Evolutionary conservation across 2,888 invertebrate genomes (phyloP).

Genomic region (Andrena bucephala): DNA sequence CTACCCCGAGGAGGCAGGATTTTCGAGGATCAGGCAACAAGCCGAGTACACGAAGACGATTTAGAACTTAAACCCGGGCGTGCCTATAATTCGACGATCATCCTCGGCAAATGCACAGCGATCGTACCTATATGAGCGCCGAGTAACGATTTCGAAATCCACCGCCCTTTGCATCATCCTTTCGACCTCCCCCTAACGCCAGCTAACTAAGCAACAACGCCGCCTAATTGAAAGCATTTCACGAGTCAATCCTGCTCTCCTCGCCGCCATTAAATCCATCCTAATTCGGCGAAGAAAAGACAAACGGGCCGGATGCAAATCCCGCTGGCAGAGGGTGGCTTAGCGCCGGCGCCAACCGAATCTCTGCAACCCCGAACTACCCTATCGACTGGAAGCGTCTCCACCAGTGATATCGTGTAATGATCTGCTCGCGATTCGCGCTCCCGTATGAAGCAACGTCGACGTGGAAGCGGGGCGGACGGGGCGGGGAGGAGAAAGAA

Average conservation of each 20-base stretch:
- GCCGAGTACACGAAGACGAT: constrained; percentile 10
- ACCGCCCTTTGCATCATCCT: background rate
- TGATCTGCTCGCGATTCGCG: constrained; percentile 48
- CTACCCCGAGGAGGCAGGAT: constrained; percentile 18
- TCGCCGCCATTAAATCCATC: constrained; percentile 49
- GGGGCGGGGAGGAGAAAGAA: too few species aligned
- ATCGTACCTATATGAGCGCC: too few species aligned
- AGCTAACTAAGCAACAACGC: too few species aligned
- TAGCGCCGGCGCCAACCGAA: constrained; percentile 57
- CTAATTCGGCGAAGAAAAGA: constrained; percentile 56
- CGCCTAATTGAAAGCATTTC: constrained; percentile 33
- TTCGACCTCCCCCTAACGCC: background rate
- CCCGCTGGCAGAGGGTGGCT: constrained; percentile 31
- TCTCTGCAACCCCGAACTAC: constrained; percentile 50
- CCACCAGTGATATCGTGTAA: constrained; percentile 44
- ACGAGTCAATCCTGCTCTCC: constrained; percentile 38
- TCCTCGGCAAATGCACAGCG: too few species aligned
- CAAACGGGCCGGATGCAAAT: constrained; percentile 52
- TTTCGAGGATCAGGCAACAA: constrained; percentile 18
- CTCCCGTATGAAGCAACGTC: constrained; percentile 14
- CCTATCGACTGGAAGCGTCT: constrained; percentile 54
- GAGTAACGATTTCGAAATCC: background rate
- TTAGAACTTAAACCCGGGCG: constrained; percentile 6
- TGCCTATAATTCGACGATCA: background rate
- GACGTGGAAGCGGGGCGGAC: background rate